A percentile compares a stretch with the other conserved stretches of the same genome.
Conservation (phyloP, 2,888 invertebrate species). For the Chydorus sphaericus region DNA sequence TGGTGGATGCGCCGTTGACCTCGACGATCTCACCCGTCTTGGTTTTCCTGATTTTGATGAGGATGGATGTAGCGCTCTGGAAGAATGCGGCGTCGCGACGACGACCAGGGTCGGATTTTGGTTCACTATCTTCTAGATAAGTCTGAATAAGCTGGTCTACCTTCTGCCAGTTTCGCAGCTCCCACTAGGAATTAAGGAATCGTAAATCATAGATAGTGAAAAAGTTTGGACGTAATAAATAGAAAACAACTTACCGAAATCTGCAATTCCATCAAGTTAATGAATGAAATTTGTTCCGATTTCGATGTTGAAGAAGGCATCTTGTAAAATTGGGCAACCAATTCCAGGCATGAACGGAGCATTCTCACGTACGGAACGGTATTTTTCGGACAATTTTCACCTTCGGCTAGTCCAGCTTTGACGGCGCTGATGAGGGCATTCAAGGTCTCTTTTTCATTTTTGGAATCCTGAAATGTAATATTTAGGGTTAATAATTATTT, state of each 20-base stretch:
- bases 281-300: neutral
- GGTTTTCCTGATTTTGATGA: neutral
- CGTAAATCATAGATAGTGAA: no score
- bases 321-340: neutral
- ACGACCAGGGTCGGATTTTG: neutral
- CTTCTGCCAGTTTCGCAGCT: conserved; percentile 1
- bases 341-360: neutral
- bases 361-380: neutral
- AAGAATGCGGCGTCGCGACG: neutral
- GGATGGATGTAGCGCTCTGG: neutral
- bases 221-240: no score
- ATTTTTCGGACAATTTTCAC: neutral
- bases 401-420: neutral
- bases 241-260: neutral
- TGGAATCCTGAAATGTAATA: neutral
- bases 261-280: neutral
- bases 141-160: neutral
- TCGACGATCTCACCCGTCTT: neutral
- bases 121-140: neutral
- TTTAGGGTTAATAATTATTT: neutral
- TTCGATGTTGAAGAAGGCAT: neutral
- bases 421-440: neutral
- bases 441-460: neutral
- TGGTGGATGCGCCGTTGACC: neutral
- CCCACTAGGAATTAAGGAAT: neutral